A percentile compares a stretch with the other conserved stretches of the same genome.
Evolutionary conservation across 2,888 invertebrate species (phyloP).

Genomic region (Poecilus cupreus): DNA sequence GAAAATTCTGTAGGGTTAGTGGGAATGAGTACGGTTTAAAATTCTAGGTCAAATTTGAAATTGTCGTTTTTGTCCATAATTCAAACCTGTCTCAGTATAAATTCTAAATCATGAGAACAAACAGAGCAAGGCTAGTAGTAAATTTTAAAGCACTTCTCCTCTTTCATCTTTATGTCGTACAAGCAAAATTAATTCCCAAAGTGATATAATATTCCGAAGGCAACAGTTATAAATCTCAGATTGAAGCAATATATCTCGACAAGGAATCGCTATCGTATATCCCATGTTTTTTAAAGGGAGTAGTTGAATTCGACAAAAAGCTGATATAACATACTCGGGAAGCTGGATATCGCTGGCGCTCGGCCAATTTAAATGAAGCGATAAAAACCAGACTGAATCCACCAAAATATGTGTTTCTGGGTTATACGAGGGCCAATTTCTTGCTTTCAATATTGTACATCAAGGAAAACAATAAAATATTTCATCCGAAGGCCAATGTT

Average conservation of each 20-base stretch:
- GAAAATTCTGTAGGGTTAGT: too few species aligned
- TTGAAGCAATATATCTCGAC: conserved; percentile 4
- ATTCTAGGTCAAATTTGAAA: not conserved
- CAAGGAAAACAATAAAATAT: conserved; percentile 27
- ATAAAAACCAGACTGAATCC: not conserved
- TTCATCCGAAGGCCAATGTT: conserved; percentile 15
- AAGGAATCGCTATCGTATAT: conserved; percentile 5
- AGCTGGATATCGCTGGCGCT: not conserved
- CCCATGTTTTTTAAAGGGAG: conserved; percentile 22
- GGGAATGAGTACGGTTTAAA: not conserved
- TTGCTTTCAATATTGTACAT: not conserved
- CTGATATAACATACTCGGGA: conserved; percentile 17
- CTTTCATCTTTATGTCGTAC: conserved; percentile 13
- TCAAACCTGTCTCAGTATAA: not conserved
- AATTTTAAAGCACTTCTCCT: conserved; percentile 4
- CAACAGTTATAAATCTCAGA: conserved; percentile 5
- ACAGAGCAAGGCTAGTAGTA: not conserved
- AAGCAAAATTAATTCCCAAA: conserved; percentile 1
- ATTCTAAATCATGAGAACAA: conserved; percentile 11
- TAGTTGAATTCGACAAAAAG: conserved; percentile 22
- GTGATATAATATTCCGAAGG: conserved; percentile 17
- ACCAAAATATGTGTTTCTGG: conserved; percentile 11
- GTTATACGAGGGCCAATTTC: conserved; percentile 8
- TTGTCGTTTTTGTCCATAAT: too few species aligned
- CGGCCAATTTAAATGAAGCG: conserved; percentile 18